A percentile compares a stretch with the other conserved stretches of the same genome.
phyloP scores from a whole-genome alignment of 2,113 vertebrate genomes.

The Cygnus buccinator region DNA sequence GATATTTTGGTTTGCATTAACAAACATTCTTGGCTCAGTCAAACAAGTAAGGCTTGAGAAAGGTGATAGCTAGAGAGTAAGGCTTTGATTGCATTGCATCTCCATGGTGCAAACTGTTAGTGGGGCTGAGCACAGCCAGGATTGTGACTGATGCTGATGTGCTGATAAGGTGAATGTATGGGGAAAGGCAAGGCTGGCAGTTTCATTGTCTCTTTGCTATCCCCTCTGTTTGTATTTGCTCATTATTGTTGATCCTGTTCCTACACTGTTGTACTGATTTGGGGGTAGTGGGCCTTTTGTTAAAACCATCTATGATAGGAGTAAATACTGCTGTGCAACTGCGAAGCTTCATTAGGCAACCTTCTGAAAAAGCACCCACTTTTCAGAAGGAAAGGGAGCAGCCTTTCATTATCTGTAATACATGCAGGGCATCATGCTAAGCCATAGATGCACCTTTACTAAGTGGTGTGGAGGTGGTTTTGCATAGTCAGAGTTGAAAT shows the following conservation, averaged over 20 bases:
- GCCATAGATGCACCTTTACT: not conserved
- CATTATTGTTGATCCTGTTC: not conserved
- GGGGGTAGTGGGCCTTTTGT: not conserved
- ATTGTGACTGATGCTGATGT: not conserved
- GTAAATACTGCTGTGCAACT: not conserved
- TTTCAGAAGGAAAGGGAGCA: not conserved
- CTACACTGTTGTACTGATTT: not conserved
- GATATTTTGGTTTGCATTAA: not conserved
- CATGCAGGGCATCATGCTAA: not conserved
- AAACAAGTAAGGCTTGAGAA: not conserved
- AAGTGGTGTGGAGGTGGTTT: not conserved
- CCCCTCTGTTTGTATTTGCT: not conserved
- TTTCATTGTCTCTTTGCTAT: slow-evolving; percentile 35
- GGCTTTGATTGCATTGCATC: not conserved
- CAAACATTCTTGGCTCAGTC: fast-evolving
- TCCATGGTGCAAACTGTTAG: not conserved
- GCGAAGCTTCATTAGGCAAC: not conserved
- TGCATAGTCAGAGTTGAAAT: not conserved
- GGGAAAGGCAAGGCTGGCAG: slow-evolving; percentile 35
- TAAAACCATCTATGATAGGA: not conserved
- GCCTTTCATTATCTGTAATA: not conserved
- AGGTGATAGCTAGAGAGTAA: not conserved
- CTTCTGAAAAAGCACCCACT: not conserved
- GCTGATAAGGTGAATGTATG: not conserved
- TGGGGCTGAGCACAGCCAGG: not conserved